Evolutionary conservation across 2,797 vertebrate genomes (phyloP), one percentile per base, ranked within the genome.

Genomic region (Florisuga fusca): DNA sequence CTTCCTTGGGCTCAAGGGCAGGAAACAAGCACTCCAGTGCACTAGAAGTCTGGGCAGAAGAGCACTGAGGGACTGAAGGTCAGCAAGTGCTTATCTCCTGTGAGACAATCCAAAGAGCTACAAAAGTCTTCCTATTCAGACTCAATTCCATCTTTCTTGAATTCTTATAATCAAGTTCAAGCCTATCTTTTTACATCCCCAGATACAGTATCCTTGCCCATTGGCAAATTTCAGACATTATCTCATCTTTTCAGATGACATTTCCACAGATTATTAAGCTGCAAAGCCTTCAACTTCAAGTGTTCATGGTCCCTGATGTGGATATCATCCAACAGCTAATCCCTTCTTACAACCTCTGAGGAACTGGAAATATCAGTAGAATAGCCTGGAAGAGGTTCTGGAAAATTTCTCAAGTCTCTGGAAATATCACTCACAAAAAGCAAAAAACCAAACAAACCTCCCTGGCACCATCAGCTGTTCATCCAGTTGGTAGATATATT

Each of bases 161-260:
- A 84, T 95, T 94, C 77, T 91, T 86, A 66, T 66, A 88, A 94
- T 79, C 80, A 91, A 91, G 90, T 73, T 86, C 66, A 77, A 93
- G 29, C 77, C 90, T 95, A 94, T 96, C 92, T 92, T 79, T 92
- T 67, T 62, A 63, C 74, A 82, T 96, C 90, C 95, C 95, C 50
- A 93, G 95, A 95, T 93, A 84, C 59, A 83, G 16, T 90, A 36
- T 59, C 82, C 61, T 92, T 95, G 96, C 93, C 93, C 95, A 90
- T 1, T 96, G 95, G 94, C 94, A 96, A 90, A 94, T 92, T 93
- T 94, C 93, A 96, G 94, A 94, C 95, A 94, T 96, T 97, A 96
- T 97, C 96, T 96, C 95, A 97, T 93, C 81, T 95, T 92, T 94
- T 95, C 96, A 97, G 96, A 94, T 95, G 95, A 96, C 95, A 96